A percentile compares a stretch with the other conserved stretches of the same genome.
Evolutionary conservation across 2,888 invertebrate species (phyloP).

Genomic region (Nomada ferruginata): DNA sequence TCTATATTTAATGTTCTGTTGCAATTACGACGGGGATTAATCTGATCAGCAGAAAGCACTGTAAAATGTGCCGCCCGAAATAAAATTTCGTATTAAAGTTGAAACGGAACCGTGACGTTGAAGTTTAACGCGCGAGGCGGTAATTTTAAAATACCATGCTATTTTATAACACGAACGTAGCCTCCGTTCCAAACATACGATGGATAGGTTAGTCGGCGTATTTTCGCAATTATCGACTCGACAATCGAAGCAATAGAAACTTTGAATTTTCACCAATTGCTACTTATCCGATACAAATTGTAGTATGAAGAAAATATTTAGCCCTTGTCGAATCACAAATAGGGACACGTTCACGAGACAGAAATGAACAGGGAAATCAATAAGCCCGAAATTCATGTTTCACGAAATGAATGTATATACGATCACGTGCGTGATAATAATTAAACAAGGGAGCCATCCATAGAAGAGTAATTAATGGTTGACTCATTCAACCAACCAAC

Average conservation of each 20-base stretch:
- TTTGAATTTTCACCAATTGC: too few relatives aligned
- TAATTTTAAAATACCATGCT: background rate
- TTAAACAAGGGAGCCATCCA: background rate
- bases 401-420: too few relatives aligned
- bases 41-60: background rate
- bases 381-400: too few relatives aligned
- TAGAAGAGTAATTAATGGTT: background rate
- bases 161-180: background rate
- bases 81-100: background rate
- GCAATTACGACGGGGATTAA: conserved; percentile 9
- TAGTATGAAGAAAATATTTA: too few relatives aligned
- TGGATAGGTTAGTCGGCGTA: too few relatives aligned
- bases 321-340: too few relatives aligned
- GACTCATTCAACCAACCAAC: background rate
- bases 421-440: background rate
- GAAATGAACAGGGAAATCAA: too few relatives aligned
- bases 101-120: background rate
- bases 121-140: background rate
- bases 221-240: too few relatives aligned
- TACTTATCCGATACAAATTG: too few relatives aligned
- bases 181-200: background rate
- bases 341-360: too few relatives aligned
- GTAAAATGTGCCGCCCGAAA: background rate
- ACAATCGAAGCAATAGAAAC: too few relatives aligned
- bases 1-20: background rate